Evolutionary conservation across 2,888 invertebrate genomes (phyloP), one percentile per base, ranked within the genome.

Genomic region (Azorinus chamasolen): DNA sequence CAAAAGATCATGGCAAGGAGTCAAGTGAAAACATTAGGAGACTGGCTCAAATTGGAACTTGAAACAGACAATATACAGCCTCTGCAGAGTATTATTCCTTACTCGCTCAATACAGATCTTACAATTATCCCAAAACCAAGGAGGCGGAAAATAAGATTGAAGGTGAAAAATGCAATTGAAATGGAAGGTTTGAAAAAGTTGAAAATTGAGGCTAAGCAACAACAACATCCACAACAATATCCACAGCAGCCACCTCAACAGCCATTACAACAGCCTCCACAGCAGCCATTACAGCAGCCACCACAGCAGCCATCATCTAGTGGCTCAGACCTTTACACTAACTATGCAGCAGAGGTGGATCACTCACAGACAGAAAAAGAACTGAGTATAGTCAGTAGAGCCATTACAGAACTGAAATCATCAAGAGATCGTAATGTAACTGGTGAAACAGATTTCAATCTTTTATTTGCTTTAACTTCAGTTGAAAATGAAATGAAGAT

Each of bases 41-140:
- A 81, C 18, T 81, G 81, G 81, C 45, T 81, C 16, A 77, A 78
- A 64, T 45, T 74, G 20, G 81, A 81, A 57, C 59, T 81, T 32
- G 81, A 81, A 50, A 74, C 69, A 39, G 77, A 81, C 24, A 77
- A 71, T 37, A 69, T 81, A 43, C 45, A 65, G 39, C 81, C 73
- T 3, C 63, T 81, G 45, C 68, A 77, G 43, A 74, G 59, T 20
- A 70, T 72, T 51, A 71, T 81, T 46, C 81, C 77, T 10, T 81
- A 74, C 43, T 27, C 63, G 12, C 45, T 81, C 5, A 46, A 71
- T 22, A 81, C 74, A 27, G 77, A 77, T 39, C 57, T 81, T 24
- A 63, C 77, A 20, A 46, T 61, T 53, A 71, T 81, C 37, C 71
- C 70, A 12, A 81, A 81, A 51, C 54, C 27, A 48, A 77, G 71